These are phyloP conservation scores for Thymelicus sylvestris DNA, from an alignment of 2,888 invertebrate genomes.

Conservation along the genomic window DNA sequence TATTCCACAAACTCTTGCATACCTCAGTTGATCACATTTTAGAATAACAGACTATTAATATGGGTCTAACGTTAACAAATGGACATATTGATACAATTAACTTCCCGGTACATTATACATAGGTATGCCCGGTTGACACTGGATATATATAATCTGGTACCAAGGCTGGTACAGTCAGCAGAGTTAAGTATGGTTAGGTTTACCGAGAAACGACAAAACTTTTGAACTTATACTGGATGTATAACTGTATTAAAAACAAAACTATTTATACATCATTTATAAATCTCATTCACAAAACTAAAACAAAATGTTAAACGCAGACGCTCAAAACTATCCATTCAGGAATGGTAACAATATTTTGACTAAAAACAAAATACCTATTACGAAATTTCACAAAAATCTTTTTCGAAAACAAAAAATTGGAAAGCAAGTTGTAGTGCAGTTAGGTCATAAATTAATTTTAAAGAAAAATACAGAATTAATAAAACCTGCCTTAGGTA, in stretches of 20 bases:
- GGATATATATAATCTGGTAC: neutral
- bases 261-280: no score
- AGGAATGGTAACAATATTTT: conserved; percentile 2
- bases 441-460: no score
- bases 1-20: no score
- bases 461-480: no score
- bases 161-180: neutral
- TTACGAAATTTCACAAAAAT: neutral
- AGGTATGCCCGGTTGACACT: neutral
- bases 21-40: neutral
- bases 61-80: neutral
- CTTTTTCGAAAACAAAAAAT: no score
- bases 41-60: neutral
- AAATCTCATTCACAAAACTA: no score
- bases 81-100: neutral
- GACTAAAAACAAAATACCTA: neutral
- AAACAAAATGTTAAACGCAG: neutral
- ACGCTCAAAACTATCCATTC: neutral
- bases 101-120: neutral
- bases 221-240: no score
- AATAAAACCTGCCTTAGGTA: no score
- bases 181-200: no score
- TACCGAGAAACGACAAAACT: no score
- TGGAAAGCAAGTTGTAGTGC: no score
- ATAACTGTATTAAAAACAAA: no score